Conservation (phyloP, 2,888 invertebrate genomes). For the Polydrusus tereticollis region DNA sequence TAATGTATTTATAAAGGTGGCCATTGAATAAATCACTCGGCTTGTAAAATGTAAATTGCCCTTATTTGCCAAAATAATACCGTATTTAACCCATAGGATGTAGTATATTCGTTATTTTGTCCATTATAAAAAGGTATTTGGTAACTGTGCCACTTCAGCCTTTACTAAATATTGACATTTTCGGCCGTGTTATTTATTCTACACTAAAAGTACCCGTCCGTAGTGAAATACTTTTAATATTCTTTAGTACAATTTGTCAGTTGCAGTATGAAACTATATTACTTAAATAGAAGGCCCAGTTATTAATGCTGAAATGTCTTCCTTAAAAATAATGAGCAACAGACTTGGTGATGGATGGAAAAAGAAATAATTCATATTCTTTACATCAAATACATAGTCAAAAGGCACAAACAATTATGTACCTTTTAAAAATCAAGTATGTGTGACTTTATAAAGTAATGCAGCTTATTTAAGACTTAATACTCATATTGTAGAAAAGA, state of each 20-base stretch:
- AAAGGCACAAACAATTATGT: slow-evolving; percentile 37
- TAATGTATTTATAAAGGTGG: too few species aligned
- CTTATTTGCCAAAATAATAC: too few species aligned
- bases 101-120: too few species aligned
- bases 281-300: neutral
- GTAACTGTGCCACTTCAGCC: neutral
- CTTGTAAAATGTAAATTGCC: too few species aligned
- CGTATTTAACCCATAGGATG: too few species aligned
- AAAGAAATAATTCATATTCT: slow-evolving; percentile 47
- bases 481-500: slow-evolving; percentile 43
- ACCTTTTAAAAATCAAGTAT: slow-evolving; percentile 30
- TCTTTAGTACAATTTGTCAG: neutral
- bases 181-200: neutral
- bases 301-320: slow-evolving; percentile 6
- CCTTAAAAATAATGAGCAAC: neutral
- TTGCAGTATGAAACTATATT: too few species aligned
- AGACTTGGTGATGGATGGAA: slow-evolving; percentile 14
- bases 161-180: neutral
- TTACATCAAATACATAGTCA: slow-evolving; percentile 22
- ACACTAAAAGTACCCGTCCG: slow-evolving; percentile 9
- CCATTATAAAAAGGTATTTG: too few species aligned
- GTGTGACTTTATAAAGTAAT: slow-evolving; percentile 35
- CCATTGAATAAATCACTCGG: too few species aligned
- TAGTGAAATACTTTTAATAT: neutral
- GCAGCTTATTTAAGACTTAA: slow-evolving; percentile 40